Percentiles rank a stretch among this genome's conserved stretches.
Conservation (phyloP, 2,888 invertebrate genomes). For the Apodemia zela region DNA sequence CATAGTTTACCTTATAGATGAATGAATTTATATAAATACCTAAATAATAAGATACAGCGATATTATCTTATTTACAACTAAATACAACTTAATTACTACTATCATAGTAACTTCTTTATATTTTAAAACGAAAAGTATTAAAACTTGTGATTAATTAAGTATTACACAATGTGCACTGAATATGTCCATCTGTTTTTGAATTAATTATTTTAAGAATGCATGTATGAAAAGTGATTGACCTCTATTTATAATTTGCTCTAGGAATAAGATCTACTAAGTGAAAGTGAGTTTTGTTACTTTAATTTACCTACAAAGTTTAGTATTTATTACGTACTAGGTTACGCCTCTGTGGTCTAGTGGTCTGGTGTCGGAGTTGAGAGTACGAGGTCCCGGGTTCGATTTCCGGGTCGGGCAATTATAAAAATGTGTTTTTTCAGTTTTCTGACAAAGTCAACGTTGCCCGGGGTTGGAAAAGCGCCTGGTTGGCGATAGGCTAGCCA, state of each 20-base stretch:
- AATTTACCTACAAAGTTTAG: background rate
- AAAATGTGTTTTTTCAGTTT: no score
- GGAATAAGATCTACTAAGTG: background rate
- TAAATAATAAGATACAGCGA: background rate
- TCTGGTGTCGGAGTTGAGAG: no score
- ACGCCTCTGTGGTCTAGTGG: no score
- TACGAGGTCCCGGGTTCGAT: no score
- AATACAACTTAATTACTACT: no score
- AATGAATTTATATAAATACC: background rate
- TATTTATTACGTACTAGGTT: background rate
- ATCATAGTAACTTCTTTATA: no score
- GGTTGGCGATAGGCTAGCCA: no score
- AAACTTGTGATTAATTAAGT: background rate
- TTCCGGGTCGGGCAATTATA: no score
- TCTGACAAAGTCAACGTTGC: no score
- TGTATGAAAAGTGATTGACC: slow-evolving; percentile 6
- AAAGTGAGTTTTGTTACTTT: background rate
- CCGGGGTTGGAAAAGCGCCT: no score
- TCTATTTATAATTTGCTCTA: slow-evolving; percentile 5
- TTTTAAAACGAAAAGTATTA: no score
- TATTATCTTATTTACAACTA: no score
- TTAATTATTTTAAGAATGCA: background rate
- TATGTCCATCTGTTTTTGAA: background rate
- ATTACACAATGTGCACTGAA: background rate
- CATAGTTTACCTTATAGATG: background rate